Evolutionary conservation across 2,888 invertebrate genomes (phyloP).

Genomic region (Hipparchia semele): DNA sequence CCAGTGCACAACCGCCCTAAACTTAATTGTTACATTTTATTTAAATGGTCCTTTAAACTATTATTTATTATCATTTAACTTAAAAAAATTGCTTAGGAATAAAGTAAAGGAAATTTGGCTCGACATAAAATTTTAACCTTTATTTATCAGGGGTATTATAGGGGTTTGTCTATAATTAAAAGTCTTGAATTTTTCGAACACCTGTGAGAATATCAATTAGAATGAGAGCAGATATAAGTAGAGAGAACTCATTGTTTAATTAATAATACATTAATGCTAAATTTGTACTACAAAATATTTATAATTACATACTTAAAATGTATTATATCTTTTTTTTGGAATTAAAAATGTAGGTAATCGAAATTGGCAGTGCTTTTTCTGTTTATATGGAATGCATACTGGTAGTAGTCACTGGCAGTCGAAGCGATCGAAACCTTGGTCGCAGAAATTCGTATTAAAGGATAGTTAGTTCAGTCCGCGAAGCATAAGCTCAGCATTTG

Average conservation of each 20-base stretch:
- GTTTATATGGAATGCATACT: constrained; percentile 11
- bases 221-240: no score
- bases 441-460: no score
- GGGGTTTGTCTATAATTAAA: no score
- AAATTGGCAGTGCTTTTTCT: not conserved
- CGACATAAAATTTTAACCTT: no score
- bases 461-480: no score
- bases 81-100: not conserved
- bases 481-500: no score
- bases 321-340: not conserved
- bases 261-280: not conserved
- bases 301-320: not conserved
- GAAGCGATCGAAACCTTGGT: no score
- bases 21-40: not conserved
- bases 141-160: no score
- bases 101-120: no score
- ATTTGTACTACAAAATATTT: not conserved
- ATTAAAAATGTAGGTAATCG: not conserved
- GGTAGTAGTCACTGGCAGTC: not conserved
- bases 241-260: not conserved
- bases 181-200: no score
- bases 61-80: not conserved
- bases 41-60: not conserved
- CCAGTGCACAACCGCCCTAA: not conserved
- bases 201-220: no score